phyloP scores from a whole-genome alignment of 2,113 vertebrate species.

The Bufo gargarizans region DNA sequence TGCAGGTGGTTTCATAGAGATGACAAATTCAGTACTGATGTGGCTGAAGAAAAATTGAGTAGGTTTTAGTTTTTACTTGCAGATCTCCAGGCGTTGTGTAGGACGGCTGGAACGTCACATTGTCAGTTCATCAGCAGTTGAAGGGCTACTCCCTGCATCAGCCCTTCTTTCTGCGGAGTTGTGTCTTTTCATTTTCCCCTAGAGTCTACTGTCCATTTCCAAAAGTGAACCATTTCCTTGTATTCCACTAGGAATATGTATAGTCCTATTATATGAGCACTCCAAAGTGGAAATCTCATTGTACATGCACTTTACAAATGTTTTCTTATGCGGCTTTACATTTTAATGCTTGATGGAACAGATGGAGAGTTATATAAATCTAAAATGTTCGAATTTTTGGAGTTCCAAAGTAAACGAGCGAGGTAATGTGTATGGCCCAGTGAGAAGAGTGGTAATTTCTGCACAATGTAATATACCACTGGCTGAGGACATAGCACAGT shows the following conservation, averaged over 20 bases:
- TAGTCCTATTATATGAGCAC: not conserved
- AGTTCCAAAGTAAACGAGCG: not conserved
- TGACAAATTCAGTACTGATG: not conserved
- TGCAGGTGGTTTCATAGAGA: not conserved
- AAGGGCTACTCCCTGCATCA: not conserved
- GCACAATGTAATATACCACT: not conserved
- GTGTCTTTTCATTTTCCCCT: not conserved
- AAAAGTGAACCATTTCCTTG: not conserved
- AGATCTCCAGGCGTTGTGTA: not conserved
- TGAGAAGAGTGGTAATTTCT: not conserved
- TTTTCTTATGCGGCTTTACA: not conserved
- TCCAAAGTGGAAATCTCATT: not conserved
- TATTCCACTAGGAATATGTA: not conserved
- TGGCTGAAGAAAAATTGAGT: not conserved
- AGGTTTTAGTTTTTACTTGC: not conserved
- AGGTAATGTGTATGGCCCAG: not conserved
- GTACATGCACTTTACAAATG: not conserved
- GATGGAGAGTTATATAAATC: not conserved
- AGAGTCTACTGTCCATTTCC: not conserved
- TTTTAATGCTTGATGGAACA: not conserved
- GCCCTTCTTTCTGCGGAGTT: not conserved
- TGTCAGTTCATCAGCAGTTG: conserved; percentile 19
- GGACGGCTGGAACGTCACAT: not conserved
- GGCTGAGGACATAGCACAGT: not conserved
- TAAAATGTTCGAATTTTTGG: not conserved